Evolutionary conservation across 2,797 vertebrate species (phyloP).

Genomic region (Chiloscyllium punctatum): DNA sequence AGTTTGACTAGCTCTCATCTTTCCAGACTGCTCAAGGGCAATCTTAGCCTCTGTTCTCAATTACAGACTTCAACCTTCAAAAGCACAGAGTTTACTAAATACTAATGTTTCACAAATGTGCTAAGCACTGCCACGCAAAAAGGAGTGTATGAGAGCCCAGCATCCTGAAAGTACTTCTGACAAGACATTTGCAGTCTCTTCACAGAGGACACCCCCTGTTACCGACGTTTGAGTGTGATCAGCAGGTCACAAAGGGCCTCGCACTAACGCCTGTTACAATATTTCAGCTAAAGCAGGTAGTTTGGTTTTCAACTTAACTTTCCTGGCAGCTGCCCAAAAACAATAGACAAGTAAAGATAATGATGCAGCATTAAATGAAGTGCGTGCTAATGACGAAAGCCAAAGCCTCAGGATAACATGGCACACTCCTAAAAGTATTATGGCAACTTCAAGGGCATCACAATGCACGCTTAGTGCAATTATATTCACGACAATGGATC

Average conservation of each 20-base stretch:
- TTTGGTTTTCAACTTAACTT: neutral
- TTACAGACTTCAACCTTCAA: constrained; percentile 4
- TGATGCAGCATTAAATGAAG: neutral
- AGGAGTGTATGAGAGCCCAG: too few species aligned
- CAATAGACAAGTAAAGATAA: neutral
- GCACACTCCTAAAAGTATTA: neutral
- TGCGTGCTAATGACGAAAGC: neutral
- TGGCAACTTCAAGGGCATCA: neutral
- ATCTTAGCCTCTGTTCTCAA: neutral
- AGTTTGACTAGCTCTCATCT: neutral
- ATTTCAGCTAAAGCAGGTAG: neutral
- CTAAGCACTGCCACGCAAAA: neutral
- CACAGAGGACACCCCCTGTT: neutral
- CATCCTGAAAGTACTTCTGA: neutral
- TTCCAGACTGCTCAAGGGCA: constrained; percentile 18
- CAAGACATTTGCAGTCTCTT: neutral
- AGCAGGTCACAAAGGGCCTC: neutral
- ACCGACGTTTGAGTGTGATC: neutral
- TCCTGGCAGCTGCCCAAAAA: neutral
- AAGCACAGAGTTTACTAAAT: neutral
- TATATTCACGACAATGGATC: too few species aligned
- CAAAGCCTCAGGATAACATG: neutral
- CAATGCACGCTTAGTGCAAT: neutral
- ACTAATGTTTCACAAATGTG: constrained; percentile 31
- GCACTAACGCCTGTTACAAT: neutral